Percentiles rank a stretch among this genome's conserved stretches.
Conservation (phyloP, 2,888 invertebrate genomes). For the Xestia ashworthii region DNA sequence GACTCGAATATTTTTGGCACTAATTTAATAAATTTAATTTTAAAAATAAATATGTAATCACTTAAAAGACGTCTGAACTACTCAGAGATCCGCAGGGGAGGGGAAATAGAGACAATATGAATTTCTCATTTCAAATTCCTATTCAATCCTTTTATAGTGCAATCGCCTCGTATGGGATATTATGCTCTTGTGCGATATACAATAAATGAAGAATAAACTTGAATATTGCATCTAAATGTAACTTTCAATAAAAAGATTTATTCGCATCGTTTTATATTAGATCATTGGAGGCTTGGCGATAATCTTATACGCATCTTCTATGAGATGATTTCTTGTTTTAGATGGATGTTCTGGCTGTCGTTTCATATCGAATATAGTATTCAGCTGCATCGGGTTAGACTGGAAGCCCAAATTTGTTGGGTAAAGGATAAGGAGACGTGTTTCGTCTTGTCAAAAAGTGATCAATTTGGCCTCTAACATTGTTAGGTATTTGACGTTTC, state of each 20-base stretch:
- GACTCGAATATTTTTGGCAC: no score
- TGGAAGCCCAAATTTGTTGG: background rate
- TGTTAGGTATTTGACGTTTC: no score
- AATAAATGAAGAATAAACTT: constrained; percentile 46
- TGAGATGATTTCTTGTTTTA: constrained; percentile 1
- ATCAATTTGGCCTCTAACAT: no score
- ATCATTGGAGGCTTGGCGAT: constrained; percentile 28
- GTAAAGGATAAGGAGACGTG: background rate
- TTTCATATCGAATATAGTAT: background rate
- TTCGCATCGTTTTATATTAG: constrained; percentile 27
- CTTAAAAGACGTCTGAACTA: no score
- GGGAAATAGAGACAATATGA: constrained; percentile 21
- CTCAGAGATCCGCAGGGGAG: no score
- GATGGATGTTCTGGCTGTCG: background rate
- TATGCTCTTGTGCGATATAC: constrained; percentile 45
- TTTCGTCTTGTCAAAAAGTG: background rate
- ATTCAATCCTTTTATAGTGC: constrained; percentile 47
- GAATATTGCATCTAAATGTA: constrained; percentile 58
- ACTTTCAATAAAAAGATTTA: constrained; percentile 51
- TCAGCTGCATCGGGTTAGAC: background rate
- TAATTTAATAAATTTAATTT: no score
- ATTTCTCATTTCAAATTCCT: constrained; percentile 42
- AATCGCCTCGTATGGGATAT: constrained; percentile 36
- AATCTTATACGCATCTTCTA: constrained; percentile 39
- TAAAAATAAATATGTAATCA: no score